phyloP scores from a whole-genome alignment of 2,113 vertebrate genomes.

The Chrysemys picta region DNA sequence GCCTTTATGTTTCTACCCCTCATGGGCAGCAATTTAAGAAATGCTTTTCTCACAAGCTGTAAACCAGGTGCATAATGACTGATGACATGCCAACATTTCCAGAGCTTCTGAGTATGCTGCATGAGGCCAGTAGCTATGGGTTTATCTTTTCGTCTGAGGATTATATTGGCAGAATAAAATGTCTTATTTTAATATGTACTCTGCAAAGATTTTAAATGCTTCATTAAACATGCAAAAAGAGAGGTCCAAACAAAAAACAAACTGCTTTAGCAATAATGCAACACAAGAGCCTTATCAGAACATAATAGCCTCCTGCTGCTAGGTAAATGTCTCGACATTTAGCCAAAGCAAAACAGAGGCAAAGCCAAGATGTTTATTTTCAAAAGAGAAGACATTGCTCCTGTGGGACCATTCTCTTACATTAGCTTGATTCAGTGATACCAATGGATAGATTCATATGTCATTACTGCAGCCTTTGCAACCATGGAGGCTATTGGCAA shows the following conservation, averaged over 20 bases:
- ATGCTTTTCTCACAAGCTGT: conserved; percentile 39
- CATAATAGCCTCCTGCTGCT: conserved; percentile 51
- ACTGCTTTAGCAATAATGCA: conserved; percentile 53
- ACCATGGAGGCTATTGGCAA: conserved; percentile 6
- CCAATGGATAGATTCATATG: not conserved
- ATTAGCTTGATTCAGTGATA: not conserved
- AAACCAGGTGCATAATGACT: conserved; percentile 54
- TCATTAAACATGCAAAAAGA: conserved; percentile 60
- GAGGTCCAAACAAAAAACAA: conserved; percentile 63
- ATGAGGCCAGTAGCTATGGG: not conserved
- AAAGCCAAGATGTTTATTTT: conserved; percentile 42
- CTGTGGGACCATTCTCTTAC: conserved; percentile 32
- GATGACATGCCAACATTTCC: conserved; percentile 48
- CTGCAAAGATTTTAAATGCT: conserved; percentile 58
- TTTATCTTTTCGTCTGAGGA: conserved; percentile 51
- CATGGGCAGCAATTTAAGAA: conserved; percentile 49
- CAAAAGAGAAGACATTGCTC: conserved; percentile 45
- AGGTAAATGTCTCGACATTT: conserved; percentile 41
- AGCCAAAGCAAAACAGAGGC: conserved; percentile 59
- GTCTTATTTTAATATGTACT: conserved; percentile 50
- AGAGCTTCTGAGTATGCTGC: conserved; percentile 26
- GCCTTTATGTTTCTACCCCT: not conserved
- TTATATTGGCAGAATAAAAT: conserved; percentile 55
- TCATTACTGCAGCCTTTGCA: not conserved
- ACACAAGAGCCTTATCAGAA: conserved; percentile 35